phyloP scores from a whole-genome alignment of 2,888 invertebrate genomes.

The Diploptera punctata region DNA sequence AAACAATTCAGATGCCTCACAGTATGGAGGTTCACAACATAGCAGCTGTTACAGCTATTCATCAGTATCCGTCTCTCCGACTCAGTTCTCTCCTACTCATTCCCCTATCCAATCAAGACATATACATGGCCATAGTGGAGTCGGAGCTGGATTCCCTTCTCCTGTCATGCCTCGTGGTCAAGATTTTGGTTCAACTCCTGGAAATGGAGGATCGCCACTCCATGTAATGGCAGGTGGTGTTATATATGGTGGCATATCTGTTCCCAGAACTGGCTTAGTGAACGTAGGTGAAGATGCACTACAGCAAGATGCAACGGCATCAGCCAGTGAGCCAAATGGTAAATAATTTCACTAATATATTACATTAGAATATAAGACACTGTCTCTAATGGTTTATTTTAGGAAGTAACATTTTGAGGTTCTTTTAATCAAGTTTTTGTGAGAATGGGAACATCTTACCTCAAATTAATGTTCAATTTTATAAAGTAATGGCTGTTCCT shows the following conservation, averaged over 20 bases:
- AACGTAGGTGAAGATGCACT: conserved; percentile 36
- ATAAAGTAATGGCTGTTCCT: too few species aligned
- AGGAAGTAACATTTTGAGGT: too few species aligned
- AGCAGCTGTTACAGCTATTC: conserved; percentile 72
- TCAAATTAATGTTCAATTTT: too few species aligned
- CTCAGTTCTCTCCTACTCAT: conserved; percentile 81
- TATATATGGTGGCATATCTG: conserved; percentile 37
- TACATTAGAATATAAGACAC: too few species aligned
- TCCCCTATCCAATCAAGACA: conserved; percentile 69
- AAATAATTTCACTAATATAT: too few species aligned
- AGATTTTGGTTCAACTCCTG: conserved; percentile 14
- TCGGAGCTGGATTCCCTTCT: conserved; percentile 47
- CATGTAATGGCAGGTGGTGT: conserved; percentile 44
- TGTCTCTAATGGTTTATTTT: too few species aligned
- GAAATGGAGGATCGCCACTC: conserved; percentile 39
- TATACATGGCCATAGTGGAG: conserved; percentile 43
- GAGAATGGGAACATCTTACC: too few species aligned
- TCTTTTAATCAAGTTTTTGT: too few species aligned
- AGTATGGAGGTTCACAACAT: conserved; percentile 78
- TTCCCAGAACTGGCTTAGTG: conserved; percentile 18
- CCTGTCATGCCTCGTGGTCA: conserved; percentile 44
- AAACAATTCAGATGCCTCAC: conserved; percentile 90
- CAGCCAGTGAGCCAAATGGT: conserved; percentile 37
- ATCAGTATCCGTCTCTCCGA: conserved; percentile 60
- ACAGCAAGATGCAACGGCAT: conserved; percentile 35